phyloP scores from a whole-genome alignment of 2,113 vertebrate species.

The Lota lota region DNA sequence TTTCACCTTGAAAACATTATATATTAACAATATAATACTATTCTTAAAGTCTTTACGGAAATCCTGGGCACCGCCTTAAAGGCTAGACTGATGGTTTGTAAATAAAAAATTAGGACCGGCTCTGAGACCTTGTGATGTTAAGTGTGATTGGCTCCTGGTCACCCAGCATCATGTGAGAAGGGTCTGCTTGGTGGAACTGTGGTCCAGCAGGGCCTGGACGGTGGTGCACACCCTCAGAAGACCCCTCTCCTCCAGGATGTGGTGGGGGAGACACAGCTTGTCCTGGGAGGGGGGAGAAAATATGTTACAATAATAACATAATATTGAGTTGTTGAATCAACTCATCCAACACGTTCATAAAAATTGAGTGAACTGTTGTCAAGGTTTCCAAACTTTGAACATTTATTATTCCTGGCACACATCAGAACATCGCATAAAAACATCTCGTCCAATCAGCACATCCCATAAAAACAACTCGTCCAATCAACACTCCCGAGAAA shows the following conservation, averaged over 20 bases:
- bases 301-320: no score
- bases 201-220: conserved; percentile 88
- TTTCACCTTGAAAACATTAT: no score
- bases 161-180: conserved; percentile 75
- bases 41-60: no score
- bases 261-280: conserved; percentile 94
- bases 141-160: background rate
- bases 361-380: no score
- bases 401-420: conserved; percentile 46
- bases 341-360: no score
- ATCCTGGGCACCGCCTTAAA: no score
- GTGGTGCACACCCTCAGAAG: conserved; percentile 88
- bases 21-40: no score
- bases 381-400: conserved; percentile 25
- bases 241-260: conserved; percentile 95
- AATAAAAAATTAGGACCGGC: no score
- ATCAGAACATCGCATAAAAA: conserved; percentile 24
- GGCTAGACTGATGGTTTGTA: no score
- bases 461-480: no score
- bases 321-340: no score
- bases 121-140: no score
- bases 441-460: background rate
- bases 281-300: conserved; percentile 69
- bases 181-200: conserved; percentile 70
- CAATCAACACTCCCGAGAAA: background rate